Evolutionary conservation across 2,888 invertebrate species (phyloP), one percentile per base, ranked within the genome.

Genomic region (Epistrophella euchroma): DNA sequence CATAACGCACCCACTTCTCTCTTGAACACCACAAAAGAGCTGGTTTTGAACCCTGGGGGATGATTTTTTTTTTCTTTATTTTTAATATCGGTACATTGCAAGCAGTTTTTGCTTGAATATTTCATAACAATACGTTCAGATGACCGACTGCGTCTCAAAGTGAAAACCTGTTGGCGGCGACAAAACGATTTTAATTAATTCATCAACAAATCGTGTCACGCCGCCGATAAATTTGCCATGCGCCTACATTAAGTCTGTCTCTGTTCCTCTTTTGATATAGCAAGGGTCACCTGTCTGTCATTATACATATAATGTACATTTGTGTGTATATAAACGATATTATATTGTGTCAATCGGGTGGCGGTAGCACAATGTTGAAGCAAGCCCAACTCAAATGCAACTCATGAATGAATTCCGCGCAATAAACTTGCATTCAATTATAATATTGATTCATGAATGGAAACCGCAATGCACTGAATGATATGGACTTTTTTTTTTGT

Each of bases 131-230:
- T 68, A 72, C 72, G 22, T 10, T 62, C 15, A 13, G 50, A 76
- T 58, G 81, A 81, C 77, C 60, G 60, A 60, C 60, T 22, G 40
- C 71, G 62, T 70, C 45, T 72, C 70, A 81, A 81, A 66, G 72
- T 81, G 76, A 66, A 85, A 85, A 86, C 76, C 81, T 86, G 85
- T 86, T 86, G 85, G 72, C 76, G 73, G 77, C 81, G 62, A 86
- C 85, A 86, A 80, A 77, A 73, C 43, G 64, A 32, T 77, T 81
- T 85, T 85, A 85, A 85, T 85, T 86, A 81, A 86, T 86, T 70
- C 85, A 86, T 72, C 68, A 77, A 56, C 73, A 81, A 81, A 81
- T 81, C 85, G 81, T 86, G 77, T 76, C 81, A 70, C 25, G 66
- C 66, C 32, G 77, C 76, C 76, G 71, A 86, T 86, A 81, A 86